These are phyloP conservation scores for Aegotheles bennettii DNA, from an alignment of 2,113 vertebrate genomes.

Conservation along the genomic window DNA sequence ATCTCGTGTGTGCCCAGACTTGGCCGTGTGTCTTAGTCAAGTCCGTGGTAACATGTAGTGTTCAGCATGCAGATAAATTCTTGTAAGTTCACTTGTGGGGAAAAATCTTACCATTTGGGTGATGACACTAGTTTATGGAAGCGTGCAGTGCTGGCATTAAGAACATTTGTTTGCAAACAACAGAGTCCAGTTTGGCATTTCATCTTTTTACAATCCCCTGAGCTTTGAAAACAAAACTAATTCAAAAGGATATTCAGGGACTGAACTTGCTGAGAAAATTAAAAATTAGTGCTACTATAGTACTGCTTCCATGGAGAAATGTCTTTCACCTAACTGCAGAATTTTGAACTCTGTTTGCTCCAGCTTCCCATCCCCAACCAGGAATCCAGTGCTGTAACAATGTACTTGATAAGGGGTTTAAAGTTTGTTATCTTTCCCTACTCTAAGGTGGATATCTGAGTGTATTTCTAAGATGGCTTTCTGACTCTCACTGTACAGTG, in stretches of 20 bases:
- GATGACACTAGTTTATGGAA: background rate
- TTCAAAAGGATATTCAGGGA: background rate
- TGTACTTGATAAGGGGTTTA: background rate
- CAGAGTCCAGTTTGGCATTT: background rate
- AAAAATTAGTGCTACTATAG: background rate
- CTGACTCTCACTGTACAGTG: background rate
- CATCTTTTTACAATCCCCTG: background rate
- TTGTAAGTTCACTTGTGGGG: background rate
- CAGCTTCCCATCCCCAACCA: rapidly evolving
- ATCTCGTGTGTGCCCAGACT: background rate
- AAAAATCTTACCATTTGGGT: background rate
- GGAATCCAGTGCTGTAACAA: background rate
- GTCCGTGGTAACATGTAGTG: background rate
- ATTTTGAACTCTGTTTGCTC: background rate
- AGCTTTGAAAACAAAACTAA: background rate
- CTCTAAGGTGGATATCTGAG: background rate
- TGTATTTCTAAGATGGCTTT: background rate
- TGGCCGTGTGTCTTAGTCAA: background rate
- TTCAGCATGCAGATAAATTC: background rate
- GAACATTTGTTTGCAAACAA: background rate
- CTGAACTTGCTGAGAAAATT: background rate
- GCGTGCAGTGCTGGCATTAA: background rate
- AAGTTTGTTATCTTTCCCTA: background rate
- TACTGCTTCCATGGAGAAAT: background rate
- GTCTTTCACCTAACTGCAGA: background rate